Percentiles rank a stretch among this genome's conserved stretches.
These are phyloP conservation scores for Clarias macrocephalus DNA, from an alignment of 2,113 vertebrate species.

Conservation along the genomic window DNA sequence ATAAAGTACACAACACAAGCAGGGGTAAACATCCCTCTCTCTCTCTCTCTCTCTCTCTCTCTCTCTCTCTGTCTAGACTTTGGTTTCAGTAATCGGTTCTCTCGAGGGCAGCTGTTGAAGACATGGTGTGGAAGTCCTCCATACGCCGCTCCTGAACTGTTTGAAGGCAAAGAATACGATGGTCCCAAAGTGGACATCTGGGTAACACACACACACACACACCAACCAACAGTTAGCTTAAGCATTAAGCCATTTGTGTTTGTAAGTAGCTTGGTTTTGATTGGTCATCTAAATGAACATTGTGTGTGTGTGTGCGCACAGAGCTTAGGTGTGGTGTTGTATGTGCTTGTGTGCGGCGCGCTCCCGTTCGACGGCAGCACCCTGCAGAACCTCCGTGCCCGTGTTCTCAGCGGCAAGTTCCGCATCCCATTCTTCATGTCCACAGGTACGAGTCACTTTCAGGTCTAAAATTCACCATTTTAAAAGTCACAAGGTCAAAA, in stretches of 20 bases:
- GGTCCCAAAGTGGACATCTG: constrained; percentile 99
- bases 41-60: constrained; percentile 8
- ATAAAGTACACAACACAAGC: not conserved
- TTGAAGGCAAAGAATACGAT: constrained; percentile 97
- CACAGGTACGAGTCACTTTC: constrained; percentile 77
- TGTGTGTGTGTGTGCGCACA: constrained; percentile 54
- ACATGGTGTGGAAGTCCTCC: constrained; percentile 98
- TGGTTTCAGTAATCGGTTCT: constrained; percentile 97
- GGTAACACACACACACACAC: constrained; percentile 68
- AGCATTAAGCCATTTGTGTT: not conserved
- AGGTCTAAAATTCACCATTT: not conserved
- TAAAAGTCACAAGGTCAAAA: not conserved
- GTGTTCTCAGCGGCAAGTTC: constrained; percentile 96
- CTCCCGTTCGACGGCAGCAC: constrained; percentile 98
- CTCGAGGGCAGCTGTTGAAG: constrained; percentile 92
- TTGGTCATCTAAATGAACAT: not conserved
- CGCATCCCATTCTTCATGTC: constrained; percentile 99
- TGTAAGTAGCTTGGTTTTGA: not conserved
- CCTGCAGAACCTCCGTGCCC: constrained; percentile 92
- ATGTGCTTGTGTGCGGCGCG: constrained; percentile 94
- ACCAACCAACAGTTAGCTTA: not conserved
- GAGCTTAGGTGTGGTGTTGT: constrained; percentile 96
- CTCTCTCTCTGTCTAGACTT: constrained; percentile 77
- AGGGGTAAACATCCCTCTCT: not conserved
- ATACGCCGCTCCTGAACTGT: constrained; percentile 94